These are phyloP conservation scores for Cottoperca gobio DNA, from an alignment of 2,797 vertebrate genomes.

Conservation along the genomic window DNA sequence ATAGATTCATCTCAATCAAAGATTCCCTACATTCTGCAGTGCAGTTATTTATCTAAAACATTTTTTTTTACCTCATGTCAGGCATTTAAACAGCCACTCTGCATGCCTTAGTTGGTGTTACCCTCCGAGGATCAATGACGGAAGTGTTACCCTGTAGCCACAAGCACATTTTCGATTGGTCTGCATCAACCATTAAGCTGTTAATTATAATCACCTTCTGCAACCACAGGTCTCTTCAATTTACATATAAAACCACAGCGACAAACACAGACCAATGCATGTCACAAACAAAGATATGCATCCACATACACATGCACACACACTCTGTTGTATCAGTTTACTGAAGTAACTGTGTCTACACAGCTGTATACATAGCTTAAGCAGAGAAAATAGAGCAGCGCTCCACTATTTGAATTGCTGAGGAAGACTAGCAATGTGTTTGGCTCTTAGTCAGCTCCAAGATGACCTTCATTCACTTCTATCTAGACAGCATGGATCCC, in stretches of 20 bases:
- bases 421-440: conserved; percentile 56
- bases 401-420: conserved; percentile 63
- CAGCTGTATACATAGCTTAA: conserved; percentile 64
- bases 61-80: not conserved
- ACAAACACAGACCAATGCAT: conserved; percentile 21
- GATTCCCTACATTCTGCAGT: not conserved
- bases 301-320: conserved; percentile 28
- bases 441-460: conserved; percentile 65
- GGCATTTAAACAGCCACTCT: conserved; percentile 16
- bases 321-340: conserved; percentile 31
- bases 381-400: conserved; percentile 46
- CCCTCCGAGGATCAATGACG: conserved; percentile 43
- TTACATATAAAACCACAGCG: conserved; percentile 28
- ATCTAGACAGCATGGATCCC: conserved; percentile 62
- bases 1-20: not conserved
- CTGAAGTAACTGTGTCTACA: conserved; percentile 59
- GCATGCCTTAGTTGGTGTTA: conserved; percentile 1
- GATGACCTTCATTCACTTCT: conserved; percentile 76
- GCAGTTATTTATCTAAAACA: not conserved
- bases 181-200: conserved; percentile 50
- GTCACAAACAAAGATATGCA: conserved; percentile 18
- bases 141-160: conserved; percentile 31
- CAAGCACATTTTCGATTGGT: conserved; percentile 43
- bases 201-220: conserved; percentile 55
- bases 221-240: conserved; percentile 43